Conservation (phyloP, 2,888 invertebrate genomes). For the Protophormia terraenovae region DNA sequence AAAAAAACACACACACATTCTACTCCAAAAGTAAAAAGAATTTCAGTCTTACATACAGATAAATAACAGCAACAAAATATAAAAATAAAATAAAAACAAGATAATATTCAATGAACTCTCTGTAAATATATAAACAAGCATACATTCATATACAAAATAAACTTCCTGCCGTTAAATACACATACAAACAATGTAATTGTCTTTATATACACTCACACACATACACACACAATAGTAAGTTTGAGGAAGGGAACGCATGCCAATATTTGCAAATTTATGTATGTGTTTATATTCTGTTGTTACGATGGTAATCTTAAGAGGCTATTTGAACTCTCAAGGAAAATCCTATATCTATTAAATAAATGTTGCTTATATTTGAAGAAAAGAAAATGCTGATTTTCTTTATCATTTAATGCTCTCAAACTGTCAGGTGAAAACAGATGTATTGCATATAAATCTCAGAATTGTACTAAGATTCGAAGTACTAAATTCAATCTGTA, state of each 20-base stretch:
- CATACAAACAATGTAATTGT: slow-evolving; percentile 7
- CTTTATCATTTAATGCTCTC: too few species aligned
- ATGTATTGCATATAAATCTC: too few species aligned
- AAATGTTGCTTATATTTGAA: too few species aligned
- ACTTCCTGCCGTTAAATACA: slow-evolving; percentile 35
- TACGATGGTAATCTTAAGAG: neutral
- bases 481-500: too few species aligned
- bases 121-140: neutral
- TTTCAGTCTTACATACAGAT: neutral
- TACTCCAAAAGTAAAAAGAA: neutral
- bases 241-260: neutral
- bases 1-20: neutral
- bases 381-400: too few species aligned
- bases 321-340: too few species aligned
- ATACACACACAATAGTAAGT: neutral
- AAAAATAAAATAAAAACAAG: neutral
- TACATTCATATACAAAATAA: slow-evolving; percentile 20
- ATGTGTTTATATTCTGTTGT: neutral
- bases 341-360: too few species aligned
- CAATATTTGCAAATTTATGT: neutral
- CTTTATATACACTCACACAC: neutral
- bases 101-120: slow-evolving; percentile 17
- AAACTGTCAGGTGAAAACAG: too few species aligned
- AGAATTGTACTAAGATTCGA: too few species aligned
- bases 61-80: neutral